These are phyloP conservation scores for Dasyornis broadbenti DNA, from an alignment of 2,113 vertebrate genomes.

Conservation along the genomic window DNA sequence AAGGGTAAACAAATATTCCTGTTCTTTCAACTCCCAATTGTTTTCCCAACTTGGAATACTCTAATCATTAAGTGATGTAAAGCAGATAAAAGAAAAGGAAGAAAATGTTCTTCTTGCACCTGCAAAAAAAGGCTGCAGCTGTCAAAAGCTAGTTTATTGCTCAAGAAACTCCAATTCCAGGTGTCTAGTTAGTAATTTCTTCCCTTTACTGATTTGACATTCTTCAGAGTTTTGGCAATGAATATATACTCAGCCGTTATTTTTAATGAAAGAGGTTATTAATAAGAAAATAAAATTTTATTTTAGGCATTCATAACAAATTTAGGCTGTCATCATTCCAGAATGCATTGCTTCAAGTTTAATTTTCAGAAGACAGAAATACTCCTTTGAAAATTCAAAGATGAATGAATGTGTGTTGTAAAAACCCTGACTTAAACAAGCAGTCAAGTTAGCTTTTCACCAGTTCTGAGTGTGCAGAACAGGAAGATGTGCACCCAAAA, in stretches of 20 bases:
- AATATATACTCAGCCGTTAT: background rate
- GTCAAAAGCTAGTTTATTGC: background rate
- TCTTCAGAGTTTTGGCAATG: slow-evolving; percentile 9
- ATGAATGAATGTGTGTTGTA: no score
- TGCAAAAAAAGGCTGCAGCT: slow-evolving; percentile 22
- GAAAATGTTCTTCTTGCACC: slow-evolving; percentile 14
- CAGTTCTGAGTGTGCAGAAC: background rate
- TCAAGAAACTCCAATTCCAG: slow-evolving; percentile 20
- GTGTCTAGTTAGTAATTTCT: slow-evolving; percentile 25
- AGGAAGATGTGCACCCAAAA: background rate
- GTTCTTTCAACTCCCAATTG: background rate
- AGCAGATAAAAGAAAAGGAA: slow-evolving; percentile 1
- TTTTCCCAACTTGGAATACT: background rate
- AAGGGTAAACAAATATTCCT: background rate
- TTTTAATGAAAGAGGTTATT: background rate
- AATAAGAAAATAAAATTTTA: background rate
- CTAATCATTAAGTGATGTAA: background rate
- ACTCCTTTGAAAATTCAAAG: background rate
- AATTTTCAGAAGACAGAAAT: background rate
- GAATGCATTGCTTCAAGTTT: background rate
- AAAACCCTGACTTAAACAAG: background rate
- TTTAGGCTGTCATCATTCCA: background rate
- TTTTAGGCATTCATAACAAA: background rate
- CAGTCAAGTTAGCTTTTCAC: background rate
- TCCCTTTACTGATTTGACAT: background rate